These are phyloP conservation scores for Trachemys scripta DNA, from an alignment of 2,113 vertebrate genomes.

Conservation along the genomic window DNA sequence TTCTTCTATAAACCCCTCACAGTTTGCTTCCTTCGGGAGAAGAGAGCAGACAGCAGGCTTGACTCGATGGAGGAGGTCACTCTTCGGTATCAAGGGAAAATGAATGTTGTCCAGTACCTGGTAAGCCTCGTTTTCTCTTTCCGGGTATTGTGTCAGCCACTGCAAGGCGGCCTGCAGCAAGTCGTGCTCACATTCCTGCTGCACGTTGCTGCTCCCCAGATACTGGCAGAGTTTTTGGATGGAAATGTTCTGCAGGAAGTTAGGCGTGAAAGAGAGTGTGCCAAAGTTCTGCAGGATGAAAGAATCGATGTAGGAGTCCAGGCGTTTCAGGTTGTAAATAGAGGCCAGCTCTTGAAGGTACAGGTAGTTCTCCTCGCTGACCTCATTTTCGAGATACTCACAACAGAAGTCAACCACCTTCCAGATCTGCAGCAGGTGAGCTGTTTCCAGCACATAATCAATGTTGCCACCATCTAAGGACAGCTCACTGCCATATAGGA, in stretches of 20 bases:
- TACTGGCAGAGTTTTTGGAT: constrained; percentile 89
- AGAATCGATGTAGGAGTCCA: constrained; percentile 90
- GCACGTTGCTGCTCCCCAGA: constrained; percentile 87
- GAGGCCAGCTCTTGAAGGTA: constrained; percentile 94
- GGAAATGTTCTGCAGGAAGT: constrained; percentile 88
- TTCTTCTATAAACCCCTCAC: constrained; percentile 89
- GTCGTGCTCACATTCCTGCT: constrained; percentile 89
- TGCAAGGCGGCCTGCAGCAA: constrained; percentile 89
- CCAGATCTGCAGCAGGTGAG: constrained; percentile 95
- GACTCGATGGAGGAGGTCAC: constrained; percentile 85
- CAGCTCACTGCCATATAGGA: constrained; percentile 92
- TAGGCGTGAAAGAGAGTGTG: constrained; percentile 86
- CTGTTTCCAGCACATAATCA: constrained; percentile 89
- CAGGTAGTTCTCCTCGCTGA: constrained; percentile 93
- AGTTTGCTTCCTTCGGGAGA: constrained; percentile 85
- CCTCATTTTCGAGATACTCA: constrained; percentile 92
- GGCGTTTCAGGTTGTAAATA: constrained; percentile 92
- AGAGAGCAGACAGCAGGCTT: constrained; percentile 87
- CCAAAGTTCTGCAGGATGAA: constrained; percentile 90
- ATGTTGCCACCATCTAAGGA: constrained; percentile 92
- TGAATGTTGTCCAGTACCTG: constrained; percentile 90
- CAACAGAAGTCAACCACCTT: constrained; percentile 95
- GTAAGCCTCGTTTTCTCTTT: constrained; percentile 81
- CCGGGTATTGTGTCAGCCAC: constrained; percentile 90
- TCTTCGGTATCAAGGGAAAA: constrained; percentile 89